These are phyloP conservation scores for Laterallus jamaicensis DNA, from an alignment of 2,113 vertebrate species.

Conservation along the genomic window DNA sequence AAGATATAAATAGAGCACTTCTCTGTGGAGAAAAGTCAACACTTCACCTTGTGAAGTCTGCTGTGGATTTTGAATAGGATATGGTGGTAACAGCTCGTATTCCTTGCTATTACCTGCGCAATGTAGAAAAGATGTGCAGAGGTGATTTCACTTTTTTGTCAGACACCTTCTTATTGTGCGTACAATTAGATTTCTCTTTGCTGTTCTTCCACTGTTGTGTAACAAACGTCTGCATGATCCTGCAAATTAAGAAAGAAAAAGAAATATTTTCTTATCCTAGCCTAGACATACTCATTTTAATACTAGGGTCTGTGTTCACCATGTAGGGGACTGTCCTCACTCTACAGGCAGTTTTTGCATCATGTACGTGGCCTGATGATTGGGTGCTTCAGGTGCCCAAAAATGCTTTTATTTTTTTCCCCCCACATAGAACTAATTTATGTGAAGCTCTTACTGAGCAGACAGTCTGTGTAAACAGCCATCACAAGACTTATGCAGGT, in stretches of 20 bases:
- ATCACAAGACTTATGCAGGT: background rate
- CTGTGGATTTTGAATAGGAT: background rate
- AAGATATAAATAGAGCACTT: conserved; percentile 35
- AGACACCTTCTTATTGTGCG: conserved; percentile 84
- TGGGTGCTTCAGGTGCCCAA: background rate
- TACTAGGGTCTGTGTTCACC: background rate
- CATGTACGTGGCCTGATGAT: rapidly evolving
- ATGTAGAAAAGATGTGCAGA: conserved; percentile 89
- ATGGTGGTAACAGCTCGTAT: background rate
- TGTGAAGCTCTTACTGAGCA: background rate
- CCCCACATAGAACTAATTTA: background rate
- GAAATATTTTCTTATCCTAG: background rate
- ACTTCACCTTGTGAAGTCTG: conserved; percentile 21
- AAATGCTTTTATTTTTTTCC: background rate
- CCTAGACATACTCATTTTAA: background rate
- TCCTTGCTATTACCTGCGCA: conserved; percentile 83
- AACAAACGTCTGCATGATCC: conserved; percentile 93
- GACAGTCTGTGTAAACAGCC: background rate
- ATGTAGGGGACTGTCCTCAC: background rate
- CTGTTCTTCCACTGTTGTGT: conserved; percentile 90
- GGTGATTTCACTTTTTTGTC: conserved; percentile 91
- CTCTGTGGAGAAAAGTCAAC: background rate
- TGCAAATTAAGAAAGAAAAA: conserved; percentile 62
- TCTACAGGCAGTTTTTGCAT: background rate
- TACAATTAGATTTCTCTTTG: conserved; percentile 86